phyloP scores from a whole-genome alignment of 1,140 invertebrate genomes.

The Anthonomus grandis region DNA sequence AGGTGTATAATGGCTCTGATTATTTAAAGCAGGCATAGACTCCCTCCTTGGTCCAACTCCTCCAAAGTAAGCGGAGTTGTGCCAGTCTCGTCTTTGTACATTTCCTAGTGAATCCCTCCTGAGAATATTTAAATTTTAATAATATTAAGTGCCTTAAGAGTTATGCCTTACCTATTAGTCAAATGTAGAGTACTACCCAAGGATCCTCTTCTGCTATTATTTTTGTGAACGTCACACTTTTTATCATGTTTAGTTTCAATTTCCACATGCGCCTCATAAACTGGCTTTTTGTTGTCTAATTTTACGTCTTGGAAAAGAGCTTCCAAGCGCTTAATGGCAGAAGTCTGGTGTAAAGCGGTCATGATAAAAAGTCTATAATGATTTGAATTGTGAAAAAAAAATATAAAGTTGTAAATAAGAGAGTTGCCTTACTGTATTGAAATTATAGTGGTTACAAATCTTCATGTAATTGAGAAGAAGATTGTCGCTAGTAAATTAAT shows the following conservation, averaged over 20 bases:
- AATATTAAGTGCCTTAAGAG: neutral
- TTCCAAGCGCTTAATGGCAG: constrained; percentile 66
- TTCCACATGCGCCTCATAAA: constrained; percentile 52
- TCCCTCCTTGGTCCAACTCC: constrained; percentile 46
- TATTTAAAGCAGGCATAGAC: constrained; percentile 49
- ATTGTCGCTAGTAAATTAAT: no score
- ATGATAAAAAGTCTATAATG: no score
- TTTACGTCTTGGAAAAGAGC: constrained; percentile 65
- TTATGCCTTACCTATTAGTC: constrained; percentile 30
- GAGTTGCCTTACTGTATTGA: no score
- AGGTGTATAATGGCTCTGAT: constrained; percentile 29
- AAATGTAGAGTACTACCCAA: constrained; percentile 48
- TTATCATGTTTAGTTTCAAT: constrained; percentile 55
- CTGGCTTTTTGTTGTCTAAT: constrained; percentile 50
- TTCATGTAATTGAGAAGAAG: no score
- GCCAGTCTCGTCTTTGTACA: constrained; percentile 34
- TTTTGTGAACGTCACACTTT: constrained; percentile 68
- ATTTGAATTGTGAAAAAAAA: no score
- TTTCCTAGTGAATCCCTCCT: constrained; percentile 39
- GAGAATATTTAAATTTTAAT: neutral
- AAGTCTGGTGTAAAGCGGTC: constrained; percentile 52
- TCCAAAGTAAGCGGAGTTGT: constrained; percentile 29
- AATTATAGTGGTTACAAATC: no score
- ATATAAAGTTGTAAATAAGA: no score
- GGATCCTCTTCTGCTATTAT: constrained; percentile 57